Evolutionary conservation across 1,140 invertebrate genomes (phyloP), one percentile per base, ranked within the genome.

Genomic region (Drosophila mauritiana): DNA sequence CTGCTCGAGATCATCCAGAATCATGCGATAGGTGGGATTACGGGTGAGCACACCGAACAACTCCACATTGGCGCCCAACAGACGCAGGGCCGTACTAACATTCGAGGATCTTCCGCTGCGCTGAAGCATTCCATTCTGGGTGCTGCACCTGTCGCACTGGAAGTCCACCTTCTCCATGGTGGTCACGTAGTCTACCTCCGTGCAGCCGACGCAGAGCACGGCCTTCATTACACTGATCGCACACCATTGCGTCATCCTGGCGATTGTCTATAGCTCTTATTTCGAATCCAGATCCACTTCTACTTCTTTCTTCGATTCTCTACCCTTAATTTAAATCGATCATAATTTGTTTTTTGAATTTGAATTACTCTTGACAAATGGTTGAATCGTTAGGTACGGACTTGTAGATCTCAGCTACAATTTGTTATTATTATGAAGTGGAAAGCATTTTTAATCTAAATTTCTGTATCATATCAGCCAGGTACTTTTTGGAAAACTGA

Each of bases 21-120:
- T 70, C 79, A 95, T 94, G 17, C 81, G 84, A 54, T 90, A 92
- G 67, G 92, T 91, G 36, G 91, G 74, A 15, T 92, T 90, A 7
- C 73, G 61, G 22, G 92, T 92, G 1, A 94, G 62, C 27, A 93
- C 93, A 4, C 95, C 94, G 15, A 96, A 89, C 78, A 94, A 94
- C 81, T 95, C 95, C 0, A 90, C 63, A 1, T 51, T 63, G 0
- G 85, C 92, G 3, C 94, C 95, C 7, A 96, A 81, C 20, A 94
- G 91, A 0, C 94, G 93, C 31, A 96, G 77, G 12, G 96, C 94
- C 0, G 95, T 94, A 58, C 94, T 94, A 63, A 93, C 95, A 74
- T 96, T 96, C 11, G 94, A 94, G 7, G 95, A 95, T 92, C 96
- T 96, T 37, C 96, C 96, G 8, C 96, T 95, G 74, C 95, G 91